Percentiles rank a stretch among this genome's conserved stretches.
Conservation (phyloP, 1,140 invertebrate species). For the Drosophila oshimai region DNA sequence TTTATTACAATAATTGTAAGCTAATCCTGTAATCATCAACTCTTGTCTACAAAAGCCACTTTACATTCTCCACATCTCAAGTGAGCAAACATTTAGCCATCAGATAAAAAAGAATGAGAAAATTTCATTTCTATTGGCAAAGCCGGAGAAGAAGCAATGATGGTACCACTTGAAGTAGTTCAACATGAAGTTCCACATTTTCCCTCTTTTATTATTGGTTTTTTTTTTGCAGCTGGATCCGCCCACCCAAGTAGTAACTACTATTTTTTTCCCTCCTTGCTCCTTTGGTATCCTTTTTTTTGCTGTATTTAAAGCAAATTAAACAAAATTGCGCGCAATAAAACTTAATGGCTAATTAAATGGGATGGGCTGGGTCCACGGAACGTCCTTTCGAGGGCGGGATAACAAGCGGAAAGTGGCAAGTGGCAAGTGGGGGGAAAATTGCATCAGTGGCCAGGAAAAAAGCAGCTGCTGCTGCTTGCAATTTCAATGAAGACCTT, state of each 20-base stretch:
- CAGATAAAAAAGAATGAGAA: constrained; percentile 1
- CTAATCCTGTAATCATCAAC: neutral
- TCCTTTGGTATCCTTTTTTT: constrained; percentile 37
- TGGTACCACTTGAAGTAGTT: constrained; percentile 39
- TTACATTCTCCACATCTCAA: neutral
- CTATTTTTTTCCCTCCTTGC: constrained; percentile 2
- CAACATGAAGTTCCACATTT: constrained; percentile 46
- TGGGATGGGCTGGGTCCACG: constrained; percentile 63
- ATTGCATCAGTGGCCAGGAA: constrained; percentile 27
- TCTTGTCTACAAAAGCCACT: neutral
- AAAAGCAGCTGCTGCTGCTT: constrained; percentile 70
- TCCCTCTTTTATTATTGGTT: neutral
- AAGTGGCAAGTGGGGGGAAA: constrained; percentile 1
- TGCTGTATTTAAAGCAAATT: constrained; percentile 78
- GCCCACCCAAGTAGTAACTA: constrained; percentile 61
- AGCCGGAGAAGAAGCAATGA: neutral
- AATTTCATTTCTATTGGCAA: constrained; percentile 10
- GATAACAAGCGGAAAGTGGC: constrained; percentile 12
- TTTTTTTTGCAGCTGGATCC: constrained; percentile 22
- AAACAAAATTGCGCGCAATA: constrained; percentile 80
- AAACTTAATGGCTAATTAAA: constrained; percentile 81
- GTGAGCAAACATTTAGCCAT: constrained; percentile 9
- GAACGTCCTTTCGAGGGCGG: constrained; percentile 25
- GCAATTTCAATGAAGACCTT: constrained; percentile 66
- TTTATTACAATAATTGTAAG: neutral